Conservation (phyloP, 2,113 vertebrate genomes). For the Platichthys stellatus region DNA sequence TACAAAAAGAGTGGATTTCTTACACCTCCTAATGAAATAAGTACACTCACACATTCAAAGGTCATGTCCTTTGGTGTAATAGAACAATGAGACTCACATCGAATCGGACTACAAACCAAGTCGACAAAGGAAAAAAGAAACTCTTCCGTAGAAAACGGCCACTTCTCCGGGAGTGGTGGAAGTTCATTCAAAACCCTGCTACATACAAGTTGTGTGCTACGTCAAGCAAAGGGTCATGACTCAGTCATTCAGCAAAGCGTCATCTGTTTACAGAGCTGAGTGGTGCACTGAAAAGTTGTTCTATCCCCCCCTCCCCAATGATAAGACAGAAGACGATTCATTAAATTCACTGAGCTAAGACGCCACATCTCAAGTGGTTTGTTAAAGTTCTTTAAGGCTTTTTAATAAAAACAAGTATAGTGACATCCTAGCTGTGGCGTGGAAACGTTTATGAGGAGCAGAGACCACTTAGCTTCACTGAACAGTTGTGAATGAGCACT, state of each 20-base stretch:
- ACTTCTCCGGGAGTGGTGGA: constrained; percentile 24
- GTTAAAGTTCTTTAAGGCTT: constrained; percentile 67
- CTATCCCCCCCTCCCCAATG: neutral
- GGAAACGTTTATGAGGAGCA: constrained; percentile 28
- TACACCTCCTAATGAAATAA: constrained; percentile 1
- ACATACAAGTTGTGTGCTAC: constrained; percentile 70
- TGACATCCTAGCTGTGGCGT: constrained; percentile 64
- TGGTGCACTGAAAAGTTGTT: constrained; percentile 16
- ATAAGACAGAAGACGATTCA: constrained; percentile 25
- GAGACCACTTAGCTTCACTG: constrained; percentile 41
- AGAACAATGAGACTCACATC: constrained; percentile 56
- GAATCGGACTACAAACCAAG: constrained; percentile 33
- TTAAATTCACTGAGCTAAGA: constrained; percentile 56
- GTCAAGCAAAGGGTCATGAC: constrained; percentile 39
- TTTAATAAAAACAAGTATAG: constrained; percentile 54
- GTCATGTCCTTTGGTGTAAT: constrained; percentile 56
- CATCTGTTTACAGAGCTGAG: constrained; percentile 28
- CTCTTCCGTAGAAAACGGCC: constrained; percentile 7
- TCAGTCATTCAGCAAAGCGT: constrained; percentile 22
- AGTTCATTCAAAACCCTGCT: constrained; percentile 55
- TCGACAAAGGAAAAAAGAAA: constrained; percentile 10
- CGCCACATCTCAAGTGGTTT: constrained; percentile 52
- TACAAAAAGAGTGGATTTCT: neutral
- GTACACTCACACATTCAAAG: constrained; percentile 11
- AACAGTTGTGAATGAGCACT: constrained; percentile 36